Percentiles rank a stretch among this genome's conserved stretches.
phyloP scores from a whole-genome alignment of 2,113 vertebrate species.

The Helogale parvula region DNA sequence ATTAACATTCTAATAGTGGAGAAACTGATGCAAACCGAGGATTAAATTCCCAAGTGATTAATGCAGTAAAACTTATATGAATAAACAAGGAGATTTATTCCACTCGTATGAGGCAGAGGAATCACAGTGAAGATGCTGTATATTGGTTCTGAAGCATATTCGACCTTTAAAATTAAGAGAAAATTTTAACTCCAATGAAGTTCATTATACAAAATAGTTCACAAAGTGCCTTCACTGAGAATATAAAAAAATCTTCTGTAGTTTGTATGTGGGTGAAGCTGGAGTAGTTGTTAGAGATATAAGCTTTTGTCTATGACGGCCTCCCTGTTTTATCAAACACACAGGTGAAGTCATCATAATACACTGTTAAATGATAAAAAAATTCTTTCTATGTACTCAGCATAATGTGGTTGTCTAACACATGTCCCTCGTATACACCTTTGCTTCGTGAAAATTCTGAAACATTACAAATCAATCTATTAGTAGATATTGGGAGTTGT shows the following conservation, averaged over 20 bases:
- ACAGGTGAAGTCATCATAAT: background rate
- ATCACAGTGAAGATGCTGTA: background rate
- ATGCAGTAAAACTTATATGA: background rate
- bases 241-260: background rate
- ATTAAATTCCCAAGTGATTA: background rate
- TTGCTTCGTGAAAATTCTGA: background rate
- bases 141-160: slow-evolving; percentile 21
- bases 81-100: background rate
- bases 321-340: background rate
- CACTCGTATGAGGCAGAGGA: background rate
- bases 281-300: background rate
- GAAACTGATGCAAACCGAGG: background rate
- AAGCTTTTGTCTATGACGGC: background rate
- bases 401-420: too few relatives aligned
- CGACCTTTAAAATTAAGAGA: slow-evolving; percentile 31
- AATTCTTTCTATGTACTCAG: too few relatives aligned
- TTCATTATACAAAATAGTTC: background rate
- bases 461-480: background rate
- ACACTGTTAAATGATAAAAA: background rate
- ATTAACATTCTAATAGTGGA: background rate
- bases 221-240: background rate
- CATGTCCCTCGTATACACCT: too few relatives aligned
- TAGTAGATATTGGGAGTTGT: background rate
- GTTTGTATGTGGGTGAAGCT: background rate
- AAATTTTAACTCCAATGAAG: background rate